Evolutionary conservation across 2,888 invertebrate genomes (phyloP), one percentile per base, ranked within the genome.

Genomic region (Drosophila diplacantha): DNA sequence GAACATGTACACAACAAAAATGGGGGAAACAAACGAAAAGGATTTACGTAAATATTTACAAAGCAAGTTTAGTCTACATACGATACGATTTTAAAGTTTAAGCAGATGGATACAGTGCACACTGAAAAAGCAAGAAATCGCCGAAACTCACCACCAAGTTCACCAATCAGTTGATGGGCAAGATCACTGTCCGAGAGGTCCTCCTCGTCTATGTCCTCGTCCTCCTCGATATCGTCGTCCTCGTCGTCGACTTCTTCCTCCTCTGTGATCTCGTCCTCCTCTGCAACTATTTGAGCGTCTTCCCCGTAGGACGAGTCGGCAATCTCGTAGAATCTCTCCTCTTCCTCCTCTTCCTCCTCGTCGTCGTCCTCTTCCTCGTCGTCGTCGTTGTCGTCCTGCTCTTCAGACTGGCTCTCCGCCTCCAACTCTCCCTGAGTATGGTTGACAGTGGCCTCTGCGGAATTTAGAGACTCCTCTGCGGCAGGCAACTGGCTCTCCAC

Each of bases 221-320:
- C 81, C 37, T 82, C 75, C 37, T 73, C 81, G 49, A 83, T 69
- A 54, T 77, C 83, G 66, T 85, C 75, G 62, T 79, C 82, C 34
- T 73, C 74, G 58, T 75, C 75, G 62, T 80, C 78, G 41, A 73
- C 78, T 50, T 72, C 75, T 50, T 81, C 83, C 46, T 79, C 80
- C 31, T 82, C 82, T 32, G 76, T 84, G n/a, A 83, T 58, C 54
- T 81, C 78, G 73, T 75, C 83, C 50, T 75, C 81, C 64, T 83
- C 85, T 53, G 84, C 83, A 70, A 85, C 78, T 49, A 83, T 82
- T 66, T 84, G 81, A 18, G 82, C 71, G 80, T 79, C 84, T 26
- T 80, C 80, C 32, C 74, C 84, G 84, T 80, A 80, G 11, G 77
- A 78, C 39, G 78, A 83, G 59, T 81, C 81, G n/a, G 78, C 81